Base-by-base conservation (phyloP, 2,113 vertebrate species). In the Merops nubicus region DNA sequence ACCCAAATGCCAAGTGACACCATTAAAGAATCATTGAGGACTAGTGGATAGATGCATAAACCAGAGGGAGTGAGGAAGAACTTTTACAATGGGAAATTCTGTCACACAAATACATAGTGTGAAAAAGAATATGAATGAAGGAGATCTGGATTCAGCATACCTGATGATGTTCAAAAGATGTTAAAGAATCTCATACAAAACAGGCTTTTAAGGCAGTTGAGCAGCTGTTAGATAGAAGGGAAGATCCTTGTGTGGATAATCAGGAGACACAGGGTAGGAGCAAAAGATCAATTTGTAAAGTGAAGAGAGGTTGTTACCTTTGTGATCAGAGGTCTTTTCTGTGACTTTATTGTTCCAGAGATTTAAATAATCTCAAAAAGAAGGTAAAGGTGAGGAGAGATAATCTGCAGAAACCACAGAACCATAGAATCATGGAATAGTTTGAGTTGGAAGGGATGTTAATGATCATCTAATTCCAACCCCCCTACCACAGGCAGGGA, bases 261-360 rank as follows among this genome's bases (percentile, higher is more conserved):
- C 34, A 78, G 21, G 16, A 91, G 8, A 43, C 25, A 72, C 34
- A 63, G 2, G 7, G 8, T 63, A 54, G 25, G 48, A 77, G 43
- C 19, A 77, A 85, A 63, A n/a, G 12, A 8, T 40, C 1, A 1
- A 13, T 69, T 85, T 89, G 53, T 48, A 67, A 68, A 40, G 21
- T 0, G 1, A 81, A 77, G 78, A 57, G 5, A 8, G 11, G 4
- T 22, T 70, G 14, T n/a, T 69, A 33, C 9, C 0, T 0, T 3
- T 63, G 28, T 78, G 42, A 65, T 78, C 45, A 70, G 31, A 69
- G 48, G 20, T 10, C 22, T 70, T 89, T 91, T 13, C 31, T 70
- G 53, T 5, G 25, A 29, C 21, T 85, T 65, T 26, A 34, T 23
- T 36, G 12, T 53, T 78, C 15, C 38, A 63, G 4, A 42, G 53